Evolutionary conservation across 2,888 invertebrate genomes (phyloP), one percentile per base, ranked within the genome.

Genomic region (Ophion ellenae): DNA sequence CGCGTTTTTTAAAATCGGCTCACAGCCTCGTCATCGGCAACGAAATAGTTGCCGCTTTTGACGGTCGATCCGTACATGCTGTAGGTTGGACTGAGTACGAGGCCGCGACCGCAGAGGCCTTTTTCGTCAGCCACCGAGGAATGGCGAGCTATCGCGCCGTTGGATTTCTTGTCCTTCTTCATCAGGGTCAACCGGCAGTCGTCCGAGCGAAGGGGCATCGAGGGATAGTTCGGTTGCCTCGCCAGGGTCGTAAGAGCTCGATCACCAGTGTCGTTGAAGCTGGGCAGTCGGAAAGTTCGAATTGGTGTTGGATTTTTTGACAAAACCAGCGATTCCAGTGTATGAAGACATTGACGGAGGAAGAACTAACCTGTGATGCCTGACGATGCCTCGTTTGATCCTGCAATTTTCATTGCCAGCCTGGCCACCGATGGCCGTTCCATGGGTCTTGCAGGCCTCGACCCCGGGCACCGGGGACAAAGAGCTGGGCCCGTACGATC

Each of bases 241-340:
- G 94, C 94, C 32, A 94, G 84, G 32, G 94, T 94, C 10, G 94
- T 94, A 28, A 94, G 76, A 0, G 93, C 88, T 64, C 94, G 90
- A 85, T 94, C 94, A n/a, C 93, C 93, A 40, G 94, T 94, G 71
- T 94, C 94, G 87, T 94, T 94, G 85, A 94, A 94, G 81, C 94
- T 94, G 88, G 75, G 78, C 28, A 20, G 36, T 1, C 4, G 59
- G 76, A 75, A 70, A 66, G n/a, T 69, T n/a, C 36, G 17, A n/a
- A 20, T 17, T 61, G 14, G 28, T 10, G 61, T 20, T 20, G 5
- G 5, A 61, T 61, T 20, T 14, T 17, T 11, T 53, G 0, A 14
- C 17, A 17, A 17, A 53, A 53, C 2, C 53, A 17, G 53, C 3
- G 53, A 17, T 53, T 53, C 47, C 53, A 17, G 53, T 53, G 7